Evolutionary conservation across 1,140 invertebrate genomes (phyloP).

Genomic region (Ips typographus): DNA sequence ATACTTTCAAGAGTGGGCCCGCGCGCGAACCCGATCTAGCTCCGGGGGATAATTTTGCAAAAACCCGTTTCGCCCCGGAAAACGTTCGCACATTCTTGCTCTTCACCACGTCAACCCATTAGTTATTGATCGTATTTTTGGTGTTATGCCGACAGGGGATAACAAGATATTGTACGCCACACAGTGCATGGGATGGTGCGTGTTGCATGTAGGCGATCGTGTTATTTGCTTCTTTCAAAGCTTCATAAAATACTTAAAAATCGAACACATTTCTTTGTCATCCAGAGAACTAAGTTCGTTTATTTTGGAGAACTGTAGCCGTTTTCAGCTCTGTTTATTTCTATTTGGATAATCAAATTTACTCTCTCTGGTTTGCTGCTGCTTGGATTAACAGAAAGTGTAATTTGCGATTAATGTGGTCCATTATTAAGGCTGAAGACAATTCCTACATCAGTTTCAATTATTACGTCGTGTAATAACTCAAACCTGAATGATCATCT

Average conservation of each 20-base stretch:
- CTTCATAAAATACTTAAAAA: neutral
- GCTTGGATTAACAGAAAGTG: too few relatives aligned
- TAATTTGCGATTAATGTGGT: too few relatives aligned
- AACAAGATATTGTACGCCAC: neutral
- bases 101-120: neutral
- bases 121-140: constrained; percentile 5
- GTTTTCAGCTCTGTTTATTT: neutral
- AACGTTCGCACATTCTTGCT: neutral
- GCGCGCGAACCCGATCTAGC: constrained; percentile 20
- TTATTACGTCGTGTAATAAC: too few relatives aligned
- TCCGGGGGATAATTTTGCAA: constrained; percentile 20
- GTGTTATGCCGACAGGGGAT: neutral
- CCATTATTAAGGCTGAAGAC: too few relatives aligned
- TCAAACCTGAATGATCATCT: too few relatives aligned
- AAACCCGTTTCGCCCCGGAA: constrained; percentile 11
- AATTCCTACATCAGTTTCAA: too few relatives aligned
- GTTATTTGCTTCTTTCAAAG: too few relatives aligned
- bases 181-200: too few relatives aligned
- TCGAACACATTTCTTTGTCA: neutral
- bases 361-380: too few relatives aligned
- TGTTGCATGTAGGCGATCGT: too few relatives aligned
- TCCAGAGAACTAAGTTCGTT: neutral
- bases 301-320: constrained; percentile 1
- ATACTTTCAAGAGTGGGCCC: constrained; percentile 11
- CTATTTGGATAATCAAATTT: too few relatives aligned